Conservation (phyloP, 2,888 invertebrate genomes). For the Mesoligia furuncula region DNA sequence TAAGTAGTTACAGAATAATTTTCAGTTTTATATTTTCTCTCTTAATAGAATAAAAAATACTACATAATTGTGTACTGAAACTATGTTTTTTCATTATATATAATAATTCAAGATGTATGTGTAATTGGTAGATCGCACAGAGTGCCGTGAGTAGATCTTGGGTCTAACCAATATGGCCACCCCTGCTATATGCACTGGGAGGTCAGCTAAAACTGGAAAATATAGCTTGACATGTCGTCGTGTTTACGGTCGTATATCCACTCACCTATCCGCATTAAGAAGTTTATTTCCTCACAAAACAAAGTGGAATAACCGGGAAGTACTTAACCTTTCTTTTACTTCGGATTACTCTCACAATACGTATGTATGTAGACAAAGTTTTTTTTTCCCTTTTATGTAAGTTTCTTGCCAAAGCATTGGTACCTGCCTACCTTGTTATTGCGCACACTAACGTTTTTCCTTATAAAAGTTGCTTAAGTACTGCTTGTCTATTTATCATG, state of each 20-base stretch:
- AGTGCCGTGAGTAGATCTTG: too few species aligned
- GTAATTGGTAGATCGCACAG: too few species aligned
- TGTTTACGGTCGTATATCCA: not conserved
- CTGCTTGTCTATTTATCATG: conserved; percentile 4
- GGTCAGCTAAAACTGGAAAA: not conserved
- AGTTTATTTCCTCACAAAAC: conserved; percentile 73
- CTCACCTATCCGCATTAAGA: conserved; percentile 43
- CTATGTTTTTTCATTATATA: too few species aligned
- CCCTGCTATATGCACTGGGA: too few species aligned
- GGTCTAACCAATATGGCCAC: too few species aligned
- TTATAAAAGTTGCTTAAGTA: conserved; percentile 12
- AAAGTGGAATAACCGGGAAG: conserved; percentile 70
- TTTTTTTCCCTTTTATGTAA: conserved; percentile 55
- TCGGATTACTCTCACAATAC: conserved; percentile 52
- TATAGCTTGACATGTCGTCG: not conserved
- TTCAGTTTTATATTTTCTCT: too few species aligned
- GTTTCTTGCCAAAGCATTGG: conserved; percentile 54
- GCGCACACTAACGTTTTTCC: conserved; percentile 19
- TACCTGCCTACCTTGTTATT: conserved; percentile 37
- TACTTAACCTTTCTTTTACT: conserved; percentile 66
- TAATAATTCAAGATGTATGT: too few species aligned
- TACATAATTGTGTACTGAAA: too few species aligned
- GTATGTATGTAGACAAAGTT: conserved; percentile 34
- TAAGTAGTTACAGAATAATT: too few species aligned
- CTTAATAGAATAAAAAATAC: too few species aligned